phyloP scores from a whole-genome alignment of 1,140 invertebrate genomes.

The Hetaerina americana region DNA sequence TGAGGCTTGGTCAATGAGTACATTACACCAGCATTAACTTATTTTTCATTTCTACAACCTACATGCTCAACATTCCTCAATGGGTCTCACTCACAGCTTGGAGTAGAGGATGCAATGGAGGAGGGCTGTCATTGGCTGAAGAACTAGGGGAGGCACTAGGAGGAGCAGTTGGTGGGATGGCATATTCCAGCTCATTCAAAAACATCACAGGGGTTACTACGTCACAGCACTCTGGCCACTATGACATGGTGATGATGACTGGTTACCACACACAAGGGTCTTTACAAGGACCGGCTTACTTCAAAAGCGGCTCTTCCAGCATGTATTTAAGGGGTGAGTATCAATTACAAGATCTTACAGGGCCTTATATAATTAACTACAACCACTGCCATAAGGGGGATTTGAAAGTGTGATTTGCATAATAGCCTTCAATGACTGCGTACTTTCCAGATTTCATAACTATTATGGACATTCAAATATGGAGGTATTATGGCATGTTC shows the following conservation, averaged over 20 bases:
- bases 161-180: background rate
- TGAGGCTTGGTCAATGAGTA: no score
- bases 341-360: background rate
- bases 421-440: no score
- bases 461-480: no score
- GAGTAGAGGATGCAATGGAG: background rate
- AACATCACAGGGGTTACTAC: background rate
- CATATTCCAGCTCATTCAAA: background rate
- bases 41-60: no score
- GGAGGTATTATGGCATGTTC: no score
- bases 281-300: background rate
- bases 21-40: no score
- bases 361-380: no score
- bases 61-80: no score
- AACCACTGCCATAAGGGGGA: no score
- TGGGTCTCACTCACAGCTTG: no score
- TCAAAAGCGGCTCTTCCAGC: background rate
- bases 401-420: no score
- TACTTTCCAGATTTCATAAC: no score
- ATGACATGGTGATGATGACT: background rate
- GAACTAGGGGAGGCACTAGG: background rate
- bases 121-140: background rate
- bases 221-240: background rate
- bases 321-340: background rate
- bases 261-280: background rate